Evolutionary conservation across 2,797 vertebrate species (phyloP).

Genomic region (Fistularia commersonii): DNA sequence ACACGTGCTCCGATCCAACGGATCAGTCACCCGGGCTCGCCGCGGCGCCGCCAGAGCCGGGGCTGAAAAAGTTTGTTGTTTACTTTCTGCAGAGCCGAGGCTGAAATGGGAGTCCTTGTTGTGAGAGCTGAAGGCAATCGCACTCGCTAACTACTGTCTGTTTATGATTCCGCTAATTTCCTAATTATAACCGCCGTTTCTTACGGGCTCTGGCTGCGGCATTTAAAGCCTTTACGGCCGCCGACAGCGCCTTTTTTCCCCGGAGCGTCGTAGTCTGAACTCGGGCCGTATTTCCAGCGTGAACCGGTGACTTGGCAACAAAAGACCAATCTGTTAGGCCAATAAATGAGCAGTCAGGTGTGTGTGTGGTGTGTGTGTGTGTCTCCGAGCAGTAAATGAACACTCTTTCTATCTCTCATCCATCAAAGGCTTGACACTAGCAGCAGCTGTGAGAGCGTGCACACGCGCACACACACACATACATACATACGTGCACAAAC

Average conservation of each 20-base stretch:
- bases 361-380: conserved; percentile 45
- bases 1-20: no score
- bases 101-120: conserved; percentile 16
- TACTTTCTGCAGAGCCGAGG: conserved; percentile 12
- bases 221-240: conserved; percentile 48
- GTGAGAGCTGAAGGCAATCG: conserved; percentile 30
- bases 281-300: conserved; percentile 42
- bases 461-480: conserved; percentile 26
- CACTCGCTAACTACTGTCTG: conserved; percentile 41
- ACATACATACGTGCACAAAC: no score
- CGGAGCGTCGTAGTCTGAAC: conserved; percentile 49
- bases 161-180: conserved; percentile 55
- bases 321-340: conserved; percentile 76
- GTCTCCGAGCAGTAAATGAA: conserved; percentile 71
- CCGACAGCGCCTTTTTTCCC: conserved; percentile 46
- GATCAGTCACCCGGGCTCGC: no score
- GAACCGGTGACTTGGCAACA: conserved; percentile 64
- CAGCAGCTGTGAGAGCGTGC: conserved; percentile 66
- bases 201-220: conserved; percentile 44
- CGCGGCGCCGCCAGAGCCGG: no score
- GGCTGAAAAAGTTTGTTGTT: no score
- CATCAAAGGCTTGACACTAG: conserved; percentile 73
- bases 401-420: conserved; percentile 75
- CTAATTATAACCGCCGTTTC: conserved; percentile 60
- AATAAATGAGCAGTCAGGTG: conserved; percentile 76